These are phyloP conservation scores for Antitype chi DNA, from an alignment of 2,888 invertebrate genomes.

Conservation along the genomic window DNA sequence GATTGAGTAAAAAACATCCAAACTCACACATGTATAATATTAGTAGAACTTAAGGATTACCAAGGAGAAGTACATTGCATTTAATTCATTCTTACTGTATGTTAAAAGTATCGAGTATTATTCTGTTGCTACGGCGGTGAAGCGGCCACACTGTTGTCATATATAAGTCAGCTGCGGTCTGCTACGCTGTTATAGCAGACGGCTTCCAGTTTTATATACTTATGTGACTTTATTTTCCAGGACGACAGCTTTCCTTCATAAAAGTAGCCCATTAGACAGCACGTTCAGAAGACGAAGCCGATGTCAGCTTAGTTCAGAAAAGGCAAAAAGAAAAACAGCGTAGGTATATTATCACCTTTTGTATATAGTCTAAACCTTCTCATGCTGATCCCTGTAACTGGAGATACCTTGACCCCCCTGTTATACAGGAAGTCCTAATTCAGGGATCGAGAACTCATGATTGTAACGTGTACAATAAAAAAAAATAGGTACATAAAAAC, in stretches of 20 bases:
- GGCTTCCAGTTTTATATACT: neutral
- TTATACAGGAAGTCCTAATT: no score
- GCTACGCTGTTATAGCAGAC: neutral
- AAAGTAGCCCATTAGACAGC: neutral
- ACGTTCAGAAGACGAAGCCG: neutral
- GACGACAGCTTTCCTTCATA: no score
- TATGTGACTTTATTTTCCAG: neutral
- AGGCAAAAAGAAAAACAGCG: neutral
- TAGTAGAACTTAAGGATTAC: neutral
- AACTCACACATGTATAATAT: no score
- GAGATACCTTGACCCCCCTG: no score
- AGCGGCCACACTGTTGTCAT: neutral
- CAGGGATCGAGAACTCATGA: no score
- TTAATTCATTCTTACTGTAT: neutral
- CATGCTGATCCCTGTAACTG: no score
- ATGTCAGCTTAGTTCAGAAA: neutral
- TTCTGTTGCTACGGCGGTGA: constrained; percentile 1
- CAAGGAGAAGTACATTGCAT: neutral
- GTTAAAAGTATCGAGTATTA: neutral
- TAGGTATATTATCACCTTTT: no score
- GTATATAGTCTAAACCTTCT: no score
- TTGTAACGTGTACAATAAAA: no score
- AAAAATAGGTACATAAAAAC: no score
- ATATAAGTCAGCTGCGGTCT: neutral
- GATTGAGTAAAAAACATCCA: no score